Percentiles rank a stretch among this genome's conserved stretches.
phyloP scores from a whole-genome alignment of 2,797 vertebrate species.

The Salarias fasciatus region DNA sequence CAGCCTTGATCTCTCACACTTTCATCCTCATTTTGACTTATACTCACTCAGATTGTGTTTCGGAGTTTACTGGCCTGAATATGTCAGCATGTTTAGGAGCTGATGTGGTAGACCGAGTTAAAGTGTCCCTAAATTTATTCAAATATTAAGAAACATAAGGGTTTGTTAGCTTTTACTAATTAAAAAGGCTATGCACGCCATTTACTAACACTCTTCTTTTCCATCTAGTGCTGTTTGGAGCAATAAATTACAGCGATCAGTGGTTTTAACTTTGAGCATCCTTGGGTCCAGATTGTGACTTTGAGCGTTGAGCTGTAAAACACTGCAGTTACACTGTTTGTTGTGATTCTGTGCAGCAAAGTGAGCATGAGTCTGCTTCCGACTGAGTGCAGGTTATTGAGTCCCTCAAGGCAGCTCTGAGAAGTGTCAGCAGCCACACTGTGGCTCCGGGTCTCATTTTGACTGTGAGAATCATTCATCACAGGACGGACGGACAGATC shows the following conservation, averaged over 20 bases:
- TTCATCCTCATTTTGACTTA: slow-evolving; percentile 50
- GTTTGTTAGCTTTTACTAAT: no score
- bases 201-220: not conserved
- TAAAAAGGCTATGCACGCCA: no score
- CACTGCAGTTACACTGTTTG: not conserved
- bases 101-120: slow-evolving; percentile 24
- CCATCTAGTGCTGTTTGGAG: not conserved
- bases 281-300: no score
- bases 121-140: slow-evolving; percentile 15
- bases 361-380: slow-evolving; percentile 19
- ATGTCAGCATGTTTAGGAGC: slow-evolving; percentile 44
- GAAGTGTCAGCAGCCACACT: slow-evolving; percentile 21
- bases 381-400: slow-evolving; percentile 33
- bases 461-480: slow-evolving; percentile 53
- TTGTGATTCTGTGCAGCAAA: slow-evolving; percentile 27
- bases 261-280: no score
- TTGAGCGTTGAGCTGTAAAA: not conserved
- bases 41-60: slow-evolving; percentile 32
- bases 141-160: slow-evolving; percentile 1
- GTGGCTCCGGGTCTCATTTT: slow-evolving; percentile 41
- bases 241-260: slow-evolving; percentile 28
- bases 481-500: slow-evolving; percentile 31
- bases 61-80: slow-evolving; percentile 54
- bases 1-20: slow-evolving; percentile 51
- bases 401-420: slow-evolving; percentile 23